Conservation (phyloP, 2,113 vertebrate genomes). For the Garra rufa region DNA sequence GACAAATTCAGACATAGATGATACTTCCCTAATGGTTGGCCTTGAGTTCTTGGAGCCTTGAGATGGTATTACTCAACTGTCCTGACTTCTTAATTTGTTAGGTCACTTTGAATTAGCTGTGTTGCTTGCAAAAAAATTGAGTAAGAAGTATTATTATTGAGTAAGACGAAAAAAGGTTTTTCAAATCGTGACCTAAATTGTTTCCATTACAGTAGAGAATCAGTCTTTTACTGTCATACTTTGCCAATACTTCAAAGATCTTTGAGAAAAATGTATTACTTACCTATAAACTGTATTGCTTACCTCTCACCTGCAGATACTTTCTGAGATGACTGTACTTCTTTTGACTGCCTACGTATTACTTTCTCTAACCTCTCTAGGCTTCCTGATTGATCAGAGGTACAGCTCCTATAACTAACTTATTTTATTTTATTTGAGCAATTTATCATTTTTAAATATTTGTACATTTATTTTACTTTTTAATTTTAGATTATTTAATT, state of each 20-base stretch:
- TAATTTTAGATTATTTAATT: no score
- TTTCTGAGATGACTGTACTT: slow-evolving; percentile 79
- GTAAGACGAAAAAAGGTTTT: neutral
- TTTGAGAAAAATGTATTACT: neutral
- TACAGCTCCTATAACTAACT: slow-evolving; percentile 48
- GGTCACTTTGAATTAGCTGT: neutral
- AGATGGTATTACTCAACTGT: neutral
- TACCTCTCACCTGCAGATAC: slow-evolving; percentile 61
- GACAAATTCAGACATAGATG: neutral
- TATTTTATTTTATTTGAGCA: neutral
- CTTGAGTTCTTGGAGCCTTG: neutral
- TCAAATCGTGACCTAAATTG: neutral
- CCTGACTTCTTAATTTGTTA: neutral
- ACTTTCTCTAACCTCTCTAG: slow-evolving; percentile 85
- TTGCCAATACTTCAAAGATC: neutral
- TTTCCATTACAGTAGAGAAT: neutral
- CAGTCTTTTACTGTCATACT: neutral
- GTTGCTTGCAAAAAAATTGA: neutral
- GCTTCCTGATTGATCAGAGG: slow-evolving; percentile 88
- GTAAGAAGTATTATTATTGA: neutral
- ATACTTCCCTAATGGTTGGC: neutral
- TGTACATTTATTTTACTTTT: no score
- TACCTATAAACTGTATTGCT: neutral
- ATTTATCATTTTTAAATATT: no score
- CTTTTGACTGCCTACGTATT: slow-evolving; percentile 82